Conservation (phyloP, 2,888 invertebrate genomes). For the Mycalesis mineus region DNA sequence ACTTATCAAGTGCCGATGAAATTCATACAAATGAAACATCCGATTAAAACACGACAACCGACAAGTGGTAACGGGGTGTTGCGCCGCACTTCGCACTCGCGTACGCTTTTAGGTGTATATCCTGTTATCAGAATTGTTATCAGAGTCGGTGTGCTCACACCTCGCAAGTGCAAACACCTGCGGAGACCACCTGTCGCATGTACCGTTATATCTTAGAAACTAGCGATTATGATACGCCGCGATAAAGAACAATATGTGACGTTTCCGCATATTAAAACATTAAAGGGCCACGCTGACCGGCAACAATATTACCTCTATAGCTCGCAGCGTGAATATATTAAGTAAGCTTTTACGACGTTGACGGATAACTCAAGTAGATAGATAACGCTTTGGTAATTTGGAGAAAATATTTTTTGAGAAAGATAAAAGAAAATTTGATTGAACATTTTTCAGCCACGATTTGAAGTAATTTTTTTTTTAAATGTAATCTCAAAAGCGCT, state of each 20-base stretch:
- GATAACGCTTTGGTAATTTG: too few relatives aligned
- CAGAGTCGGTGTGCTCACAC: conserved; percentile 56
- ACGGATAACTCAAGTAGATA: neutral
- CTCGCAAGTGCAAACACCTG: conserved; percentile 71
- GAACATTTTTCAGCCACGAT: too few relatives aligned
- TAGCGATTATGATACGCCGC: conserved; percentile 32
- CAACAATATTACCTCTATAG: conserved; percentile 1
- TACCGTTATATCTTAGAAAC: conserved; percentile 42
- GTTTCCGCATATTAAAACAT: conserved; percentile 24
- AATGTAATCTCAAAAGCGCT: too few relatives aligned
- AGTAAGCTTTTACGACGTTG: neutral
- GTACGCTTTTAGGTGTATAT: conserved; percentile 33
- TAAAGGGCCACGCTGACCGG: neutral
- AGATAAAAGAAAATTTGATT: too few relatives aligned
- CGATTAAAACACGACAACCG: too few relatives aligned
- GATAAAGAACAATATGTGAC: conserved; percentile 20
- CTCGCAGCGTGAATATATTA: conserved; percentile 9
- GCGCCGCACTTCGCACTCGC: too few relatives aligned
- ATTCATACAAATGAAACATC: too few relatives aligned
- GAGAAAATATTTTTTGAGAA: too few relatives aligned
- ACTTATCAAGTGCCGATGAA: too few relatives aligned
- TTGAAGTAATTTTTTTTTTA: too few relatives aligned
- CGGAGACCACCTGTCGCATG: conserved; percentile 55
- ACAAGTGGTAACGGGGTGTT: too few relatives aligned
- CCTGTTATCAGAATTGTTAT: conserved; percentile 57